Conservation (phyloP, 1,140 invertebrate genomes). For the Pseudoatta argentina region DNA sequence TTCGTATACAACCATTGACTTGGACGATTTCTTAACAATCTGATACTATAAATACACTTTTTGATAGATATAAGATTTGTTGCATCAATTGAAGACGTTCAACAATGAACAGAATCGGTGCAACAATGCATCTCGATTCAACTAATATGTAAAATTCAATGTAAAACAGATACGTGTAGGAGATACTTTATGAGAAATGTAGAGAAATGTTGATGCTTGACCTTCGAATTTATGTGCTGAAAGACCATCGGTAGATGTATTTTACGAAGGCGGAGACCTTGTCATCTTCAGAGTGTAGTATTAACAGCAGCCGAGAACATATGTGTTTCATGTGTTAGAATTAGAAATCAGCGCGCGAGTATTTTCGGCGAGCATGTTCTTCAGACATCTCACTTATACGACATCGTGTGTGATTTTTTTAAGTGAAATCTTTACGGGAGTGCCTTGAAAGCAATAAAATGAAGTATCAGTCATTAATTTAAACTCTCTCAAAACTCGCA, state of each 20-base stretch:
- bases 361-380: slow-evolving; percentile 69
- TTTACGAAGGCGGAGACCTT: slow-evolving; percentile 64
- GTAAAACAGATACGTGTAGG: neutral
- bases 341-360: slow-evolving; percentile 57
- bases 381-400: slow-evolving; percentile 50
- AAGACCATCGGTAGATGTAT: slow-evolving; percentile 13
- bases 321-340: slow-evolving; percentile 70
- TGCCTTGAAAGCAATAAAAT: neutral
- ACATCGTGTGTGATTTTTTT: slow-evolving; percentile 59
- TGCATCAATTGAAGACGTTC: neutral
- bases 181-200: slow-evolving; percentile 2
- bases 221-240: slow-evolving; percentile 13
- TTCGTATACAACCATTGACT: too few species aligned
- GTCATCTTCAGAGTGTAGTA: slow-evolving; percentile 66
- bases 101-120: neutral
- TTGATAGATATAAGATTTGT: neutral
- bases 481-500: neutral
- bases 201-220: slow-evolving; percentile 22
- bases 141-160: slow-evolving; percentile 14
- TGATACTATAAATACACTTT: neutral
- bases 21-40: neutral
- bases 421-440: slow-evolving; percentile 49
- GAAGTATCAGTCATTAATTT: neutral
- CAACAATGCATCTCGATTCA: neutral
- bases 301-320: slow-evolving; percentile 63